Evolutionary conservation across 2,888 invertebrate species (phyloP).

Genomic region (Apamea epomidion): DNA sequence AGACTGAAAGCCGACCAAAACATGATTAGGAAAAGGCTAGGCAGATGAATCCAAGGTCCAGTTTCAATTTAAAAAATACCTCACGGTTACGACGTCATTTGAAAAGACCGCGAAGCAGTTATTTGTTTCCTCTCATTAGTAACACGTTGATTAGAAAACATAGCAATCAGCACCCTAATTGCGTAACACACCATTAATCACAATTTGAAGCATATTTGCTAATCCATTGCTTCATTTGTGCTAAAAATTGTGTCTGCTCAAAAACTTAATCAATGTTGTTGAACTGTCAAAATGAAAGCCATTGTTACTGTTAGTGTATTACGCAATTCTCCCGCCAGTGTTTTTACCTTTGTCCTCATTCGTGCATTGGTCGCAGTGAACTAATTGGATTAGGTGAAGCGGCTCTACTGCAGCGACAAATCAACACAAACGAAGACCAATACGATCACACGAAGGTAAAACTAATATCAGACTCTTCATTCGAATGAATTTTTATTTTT

Average conservation of each 20-base stretch:
- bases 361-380: not conserved
- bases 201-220: no score
- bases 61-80: not conserved
- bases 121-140: not conserved
- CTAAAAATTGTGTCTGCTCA: no score
- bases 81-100: not conserved
- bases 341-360: not conserved
- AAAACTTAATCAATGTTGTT: no score
- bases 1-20: no score
- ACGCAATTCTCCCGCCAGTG: no score
- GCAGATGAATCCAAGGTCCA: not conserved
- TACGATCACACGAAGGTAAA: not conserved
- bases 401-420: constrained; percentile 13
- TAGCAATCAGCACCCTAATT: not conserved
- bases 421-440: not conserved
- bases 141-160: not conserved
- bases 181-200: no score
- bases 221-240: no score
- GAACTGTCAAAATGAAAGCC: no score
- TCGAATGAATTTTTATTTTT: no score
- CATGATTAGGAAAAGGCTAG: not conserved
- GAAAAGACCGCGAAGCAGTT: not conserved
- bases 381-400: constrained; percentile 17
- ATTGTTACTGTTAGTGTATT: no score
- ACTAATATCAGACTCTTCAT: not conserved